Evolutionary conservation across 2,797 vertebrate species (phyloP).

Genomic region (Coranthus polyacanthus): DNA sequence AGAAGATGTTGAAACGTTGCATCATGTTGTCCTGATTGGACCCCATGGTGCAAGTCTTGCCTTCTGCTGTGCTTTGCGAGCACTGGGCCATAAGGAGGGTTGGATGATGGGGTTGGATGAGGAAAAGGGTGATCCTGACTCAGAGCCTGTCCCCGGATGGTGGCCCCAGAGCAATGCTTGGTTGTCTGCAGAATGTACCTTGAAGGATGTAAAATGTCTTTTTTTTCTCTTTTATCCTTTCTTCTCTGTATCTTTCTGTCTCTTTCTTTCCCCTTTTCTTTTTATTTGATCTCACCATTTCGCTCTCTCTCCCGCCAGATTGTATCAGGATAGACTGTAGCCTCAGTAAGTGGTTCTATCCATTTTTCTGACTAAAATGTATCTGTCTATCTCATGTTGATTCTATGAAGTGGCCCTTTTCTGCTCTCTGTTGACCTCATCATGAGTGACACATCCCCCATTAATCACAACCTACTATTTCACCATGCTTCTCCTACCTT

Average conservation of each 20-base stretch:
- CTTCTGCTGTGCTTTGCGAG: slow-evolving; percentile 72
- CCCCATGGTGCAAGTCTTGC: slow-evolving; percentile 39
- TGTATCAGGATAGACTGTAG: slow-evolving; percentile 98
- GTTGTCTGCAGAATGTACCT: slow-evolving; percentile 92
- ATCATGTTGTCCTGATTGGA: not conserved
- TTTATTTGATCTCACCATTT: slow-evolving; percentile 88
- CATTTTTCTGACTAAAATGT: slow-evolving; percentile 75
- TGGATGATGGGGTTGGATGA: slow-evolving; percentile 49
- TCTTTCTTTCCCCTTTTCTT: slow-evolving; percentile 54
- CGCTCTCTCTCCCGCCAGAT: slow-evolving; percentile 93
- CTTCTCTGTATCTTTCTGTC: slow-evolving; percentile 47
- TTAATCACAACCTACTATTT: not conserved
- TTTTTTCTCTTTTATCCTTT: slow-evolving; percentile 54
- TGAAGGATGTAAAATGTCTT: slow-evolving; percentile 96
- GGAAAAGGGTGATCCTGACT: slow-evolving; percentile 88
- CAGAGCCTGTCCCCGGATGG: slow-evolving; percentile 92
- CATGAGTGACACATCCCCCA: slow-evolving; percentile 21
- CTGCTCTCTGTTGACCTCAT: slow-evolving; percentile 39
- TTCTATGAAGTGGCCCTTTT: slow-evolving; percentile 65
- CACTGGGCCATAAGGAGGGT: slow-evolving; percentile 22
- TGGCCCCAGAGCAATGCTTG: slow-evolving; percentile 86
- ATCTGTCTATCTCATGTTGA: slow-evolving; percentile 67
- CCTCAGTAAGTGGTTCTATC: slow-evolving; percentile 93
- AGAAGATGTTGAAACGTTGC: not conserved
- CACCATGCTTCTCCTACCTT: not conserved